Evolutionary conservation across 2,888 invertebrate genomes (phyloP).

Genomic region (Drosophila borborema): DNA sequence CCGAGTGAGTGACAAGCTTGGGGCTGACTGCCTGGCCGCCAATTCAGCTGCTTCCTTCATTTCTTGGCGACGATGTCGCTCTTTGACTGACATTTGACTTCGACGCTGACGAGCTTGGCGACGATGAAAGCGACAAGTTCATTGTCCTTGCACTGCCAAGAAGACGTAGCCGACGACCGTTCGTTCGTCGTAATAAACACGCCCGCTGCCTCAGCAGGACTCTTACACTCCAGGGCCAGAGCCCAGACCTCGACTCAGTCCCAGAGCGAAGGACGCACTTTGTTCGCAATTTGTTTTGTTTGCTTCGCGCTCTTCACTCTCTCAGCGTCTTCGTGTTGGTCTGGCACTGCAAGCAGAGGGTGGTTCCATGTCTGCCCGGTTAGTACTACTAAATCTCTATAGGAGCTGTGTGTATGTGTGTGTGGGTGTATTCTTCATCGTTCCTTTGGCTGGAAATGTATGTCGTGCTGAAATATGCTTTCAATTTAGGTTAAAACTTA

Average conservation of each 20-base stretch:
- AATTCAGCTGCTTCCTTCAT: slow-evolving; percentile 45
- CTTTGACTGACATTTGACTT: slow-evolving; percentile 81
- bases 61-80: slow-evolving; percentile 35
- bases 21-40: slow-evolving; percentile 34
- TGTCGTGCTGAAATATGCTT: slow-evolving; percentile 59
- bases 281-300: slow-evolving; percentile 82
- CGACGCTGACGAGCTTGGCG: slow-evolving; percentile 72
- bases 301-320: slow-evolving; percentile 51
- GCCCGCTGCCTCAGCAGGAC: slow-evolving; percentile 47
- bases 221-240: slow-evolving; percentile 8
- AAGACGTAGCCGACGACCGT: slow-evolving; percentile 34
- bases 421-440: slow-evolving; percentile 34
- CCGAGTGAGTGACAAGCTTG: slow-evolving; percentile 60
- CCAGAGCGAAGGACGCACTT: slow-evolving; percentile 74
- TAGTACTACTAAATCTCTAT: slow-evolving; percentile 38
- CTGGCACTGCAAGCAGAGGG: slow-evolving; percentile 27
- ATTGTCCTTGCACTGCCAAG: slow-evolving; percentile 73
- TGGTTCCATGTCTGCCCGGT: slow-evolving; percentile 48
- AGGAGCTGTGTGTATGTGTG: slow-evolving; percentile 1
- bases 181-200: slow-evolving; percentile 66
- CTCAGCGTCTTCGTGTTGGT: slow-evolving; percentile 31
- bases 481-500: slow-evolving; percentile 75
- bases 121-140: slow-evolving; percentile 80
- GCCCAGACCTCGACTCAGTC: slow-evolving; percentile 21
- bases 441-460: slow-evolving; percentile 61